Conservation (phyloP, 2,113 vertebrate genomes). For the Talpa occidentalis region DNA sequence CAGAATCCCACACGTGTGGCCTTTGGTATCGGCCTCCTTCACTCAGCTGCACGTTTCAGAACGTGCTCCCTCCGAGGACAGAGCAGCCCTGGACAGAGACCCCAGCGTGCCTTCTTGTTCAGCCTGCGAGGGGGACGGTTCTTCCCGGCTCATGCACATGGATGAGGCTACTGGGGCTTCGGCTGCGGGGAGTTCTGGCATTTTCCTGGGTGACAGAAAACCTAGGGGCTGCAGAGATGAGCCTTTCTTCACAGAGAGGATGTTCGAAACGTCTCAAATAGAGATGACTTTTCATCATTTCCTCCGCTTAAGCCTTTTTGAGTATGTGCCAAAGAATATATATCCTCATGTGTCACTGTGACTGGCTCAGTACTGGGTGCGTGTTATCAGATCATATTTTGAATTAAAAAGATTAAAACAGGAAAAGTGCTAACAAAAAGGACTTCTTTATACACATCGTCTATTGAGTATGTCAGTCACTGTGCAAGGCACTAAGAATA, state of each 20-base stretch:
- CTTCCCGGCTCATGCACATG: too few relatives aligned
- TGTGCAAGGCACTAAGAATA: background rate
- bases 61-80: too few relatives aligned
- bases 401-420: background rate
- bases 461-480: background rate
- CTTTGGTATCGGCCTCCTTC: background rate
- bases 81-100: too few relatives aligned
- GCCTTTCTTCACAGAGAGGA: background rate
- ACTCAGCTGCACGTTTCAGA: too few relatives aligned
- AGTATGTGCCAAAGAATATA: background rate
- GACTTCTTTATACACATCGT: background rate
- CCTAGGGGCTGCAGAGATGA: background rate
- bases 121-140: too few relatives aligned
- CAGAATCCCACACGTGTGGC: background rate
- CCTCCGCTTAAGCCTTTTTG: background rate
- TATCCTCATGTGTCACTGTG: accelerated
- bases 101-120: too few relatives aligned
- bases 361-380: accelerated
- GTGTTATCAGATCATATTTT: background rate
- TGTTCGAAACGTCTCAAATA: background rate
- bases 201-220: background rate
- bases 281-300: background rate
- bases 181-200: background rate
- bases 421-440: background rate
- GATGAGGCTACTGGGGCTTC: too few relatives aligned